These are phyloP conservation scores for Fulmarus glacialis DNA, from an alignment of 2,113 vertebrate species.

Conservation along the genomic window DNA sequence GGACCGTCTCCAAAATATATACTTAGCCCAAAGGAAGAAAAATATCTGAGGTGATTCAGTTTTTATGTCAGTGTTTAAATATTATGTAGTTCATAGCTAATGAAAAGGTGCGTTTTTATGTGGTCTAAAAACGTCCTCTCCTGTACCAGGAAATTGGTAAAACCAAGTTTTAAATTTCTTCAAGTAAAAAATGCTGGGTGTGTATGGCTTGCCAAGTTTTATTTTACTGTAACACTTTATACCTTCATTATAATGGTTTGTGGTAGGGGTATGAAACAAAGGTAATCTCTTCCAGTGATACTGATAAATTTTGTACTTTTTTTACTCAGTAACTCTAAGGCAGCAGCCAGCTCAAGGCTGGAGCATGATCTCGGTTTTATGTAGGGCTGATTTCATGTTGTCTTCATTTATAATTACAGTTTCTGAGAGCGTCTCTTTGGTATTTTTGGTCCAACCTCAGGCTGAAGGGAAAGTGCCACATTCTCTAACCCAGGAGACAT, in stretches of 20 bases:
- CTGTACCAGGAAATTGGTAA: not conserved
- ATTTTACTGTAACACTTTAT: not conserved
- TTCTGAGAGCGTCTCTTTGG: not conserved
- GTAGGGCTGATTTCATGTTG: not conserved
- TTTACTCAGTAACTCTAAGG: not conserved
- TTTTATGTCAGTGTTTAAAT: not conserved
- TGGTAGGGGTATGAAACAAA: not conserved
- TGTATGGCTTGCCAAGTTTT: not conserved
- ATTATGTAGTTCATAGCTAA: not conserved
- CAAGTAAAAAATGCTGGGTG: not conserved
- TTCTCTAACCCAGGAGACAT: not conserved
- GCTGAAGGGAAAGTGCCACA: constrained; percentile 27
- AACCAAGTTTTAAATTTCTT: not conserved
- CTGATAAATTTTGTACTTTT: not conserved
- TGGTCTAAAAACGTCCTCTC: not conserved
- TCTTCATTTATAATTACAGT: constrained; percentile 6
- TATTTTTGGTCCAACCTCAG: not conserved
- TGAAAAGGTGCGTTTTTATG: not conserved
- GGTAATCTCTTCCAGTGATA: not conserved
- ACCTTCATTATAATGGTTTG: not conserved
- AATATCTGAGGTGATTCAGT: constrained; percentile 19
- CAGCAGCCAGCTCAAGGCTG: not conserved
- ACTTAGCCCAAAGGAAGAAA: constrained; percentile 31
- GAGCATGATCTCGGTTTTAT: not conserved
- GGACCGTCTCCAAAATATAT: constrained; percentile 42